Evolutionary conservation across 2,797 vertebrate genomes (phyloP).

Genomic region (Hafferia zeledoni): DNA sequence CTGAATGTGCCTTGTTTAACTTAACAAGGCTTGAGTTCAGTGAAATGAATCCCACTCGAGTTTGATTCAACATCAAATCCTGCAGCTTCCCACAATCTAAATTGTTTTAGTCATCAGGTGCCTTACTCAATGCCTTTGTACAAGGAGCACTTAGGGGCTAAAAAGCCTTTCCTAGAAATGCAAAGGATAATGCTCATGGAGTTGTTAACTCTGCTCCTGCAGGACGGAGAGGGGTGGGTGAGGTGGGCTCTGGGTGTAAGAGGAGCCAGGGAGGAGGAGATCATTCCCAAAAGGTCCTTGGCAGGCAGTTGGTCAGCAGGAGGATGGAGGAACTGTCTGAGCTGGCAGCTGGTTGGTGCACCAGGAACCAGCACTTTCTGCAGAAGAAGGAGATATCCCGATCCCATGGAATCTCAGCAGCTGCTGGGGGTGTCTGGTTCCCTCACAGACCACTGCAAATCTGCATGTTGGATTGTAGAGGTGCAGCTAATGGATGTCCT

Average conservation of each 20-base stretch:
- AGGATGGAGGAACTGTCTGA: not conserved
- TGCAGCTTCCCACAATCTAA: slow-evolving; percentile 39
- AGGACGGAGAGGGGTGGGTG: slow-evolving; percentile 49
- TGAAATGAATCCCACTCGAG: slow-evolving; percentile 23
- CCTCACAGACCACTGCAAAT: not conserved
- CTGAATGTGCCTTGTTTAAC: not conserved
- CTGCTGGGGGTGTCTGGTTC: not conserved
- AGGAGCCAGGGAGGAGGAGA: slow-evolving; percentile 64
- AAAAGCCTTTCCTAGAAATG: slow-evolving; percentile 45
- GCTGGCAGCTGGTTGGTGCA: not conserved
- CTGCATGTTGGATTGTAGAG: slow-evolving; percentile 3
- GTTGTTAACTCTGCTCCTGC: slow-evolving; percentile 33
- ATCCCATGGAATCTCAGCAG: not conserved
- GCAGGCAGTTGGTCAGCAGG: not conserved
- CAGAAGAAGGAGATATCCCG: not conserved
- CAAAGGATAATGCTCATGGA: slow-evolving; percentile 36
- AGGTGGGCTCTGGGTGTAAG: slow-evolving; percentile 65
- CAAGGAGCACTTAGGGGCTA: not conserved
- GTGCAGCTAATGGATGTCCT: slow-evolving; percentile 35
- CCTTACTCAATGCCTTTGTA: slow-evolving; percentile 50
- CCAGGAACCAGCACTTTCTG: not conserved
- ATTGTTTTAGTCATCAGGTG: slow-evolving; percentile 50
- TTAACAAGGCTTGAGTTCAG: not conserved
- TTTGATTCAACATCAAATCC: slow-evolving; percentile 31
- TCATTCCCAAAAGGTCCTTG: slow-evolving; percentile 23